Base-by-base conservation (phyloP, 2,888 invertebrate species). In the Epistrophella euchroma region DNA sequence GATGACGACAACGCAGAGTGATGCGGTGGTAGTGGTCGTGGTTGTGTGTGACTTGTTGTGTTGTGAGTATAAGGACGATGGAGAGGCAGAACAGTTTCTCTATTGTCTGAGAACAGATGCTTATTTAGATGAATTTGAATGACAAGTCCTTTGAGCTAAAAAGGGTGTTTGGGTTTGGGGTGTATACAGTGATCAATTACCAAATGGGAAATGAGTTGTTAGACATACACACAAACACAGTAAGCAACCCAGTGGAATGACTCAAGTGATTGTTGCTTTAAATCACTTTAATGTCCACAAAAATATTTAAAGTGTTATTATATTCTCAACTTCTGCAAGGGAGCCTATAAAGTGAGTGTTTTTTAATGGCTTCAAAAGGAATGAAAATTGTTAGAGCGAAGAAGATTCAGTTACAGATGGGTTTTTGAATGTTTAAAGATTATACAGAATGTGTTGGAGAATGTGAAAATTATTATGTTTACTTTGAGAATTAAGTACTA, bases 101-200 rank as follows among this genome's bases (percentile, higher is more conserved):
- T 66, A 79, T 80, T 84, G 80, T 84, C 80, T 75, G 71, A 64
- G 75, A 64, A 66, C 80, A 84, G 84, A 84, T 79, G 84, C 71
- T 84, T 79, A 75, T 84, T 84, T 84, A 75, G 71, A 75, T 84
- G 66, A 75, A 71, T 84, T 66, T 71, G 74, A 79, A 74, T 84
- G 79, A 71, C 74, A 79, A 75, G 74, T 72, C 72, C 50, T 82
- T 77, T 77, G 62, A 80, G 74, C 15, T 52, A 50, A 71, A 71
- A 74, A 74, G 60, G 64, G 56, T 72, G 76, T 50, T 50, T 58
- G 74, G 66, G 50, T 75, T 28, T 52, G 25, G 52, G n/a, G 25
- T 5, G 25, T 5, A 1, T 52, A 22, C 11, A 75, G 70, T 79
- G 71, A 72, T 80, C 84, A 84, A 80, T 84, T 79, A 75, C 58